Conservation (phyloP, 1,140 invertebrate species). For the Drosophila ironensis region DNA sequence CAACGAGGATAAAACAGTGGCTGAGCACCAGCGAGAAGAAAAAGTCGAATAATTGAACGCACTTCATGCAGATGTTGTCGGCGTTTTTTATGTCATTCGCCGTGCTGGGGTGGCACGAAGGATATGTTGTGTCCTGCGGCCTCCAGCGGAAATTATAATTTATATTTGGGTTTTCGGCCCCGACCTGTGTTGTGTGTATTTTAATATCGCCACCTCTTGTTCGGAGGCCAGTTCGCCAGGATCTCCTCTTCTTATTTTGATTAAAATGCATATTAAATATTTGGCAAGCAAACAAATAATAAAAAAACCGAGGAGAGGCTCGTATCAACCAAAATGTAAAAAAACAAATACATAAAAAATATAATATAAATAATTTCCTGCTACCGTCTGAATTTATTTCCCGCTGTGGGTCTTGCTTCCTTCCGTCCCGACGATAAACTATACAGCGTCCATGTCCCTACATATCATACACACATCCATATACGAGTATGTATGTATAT, state of each 20-base stretch:
- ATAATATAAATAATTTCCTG: conserved; percentile 80
- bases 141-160: conserved; percentile 74
- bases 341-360: conserved; percentile 54
- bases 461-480: conserved; percentile 1
- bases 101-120: conserved; percentile 36
- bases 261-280: conserved; percentile 79
- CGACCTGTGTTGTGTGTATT: conserved; percentile 37
- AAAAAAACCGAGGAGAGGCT: conserved; percentile 31
- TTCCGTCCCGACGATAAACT: conserved; percentile 58
- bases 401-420: conserved; percentile 52
- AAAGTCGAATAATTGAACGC: conserved; percentile 68
- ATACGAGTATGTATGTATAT: neutral
- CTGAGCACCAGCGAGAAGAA: conserved; percentile 15
- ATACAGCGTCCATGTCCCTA: conserved; percentile 6
- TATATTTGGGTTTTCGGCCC: conserved; percentile 55
- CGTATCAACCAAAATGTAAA: conserved; percentile 39
- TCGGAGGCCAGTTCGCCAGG: neutral
- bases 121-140: conserved; percentile 65
- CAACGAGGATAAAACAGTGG: conserved; percentile 4
- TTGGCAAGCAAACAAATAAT: conserved; percentile 26
- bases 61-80: conserved; percentile 74
- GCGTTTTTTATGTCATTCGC: conserved; percentile 33
- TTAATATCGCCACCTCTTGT: conserved; percentile 59
- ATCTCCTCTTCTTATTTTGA: conserved; percentile 63
- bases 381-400: conserved; percentile 55